Percentiles rank a stretch among this genome's conserved stretches.
phyloP scores from a whole-genome alignment of 2,113 vertebrate genomes.

The Cyanocitta stelleri region DNA sequence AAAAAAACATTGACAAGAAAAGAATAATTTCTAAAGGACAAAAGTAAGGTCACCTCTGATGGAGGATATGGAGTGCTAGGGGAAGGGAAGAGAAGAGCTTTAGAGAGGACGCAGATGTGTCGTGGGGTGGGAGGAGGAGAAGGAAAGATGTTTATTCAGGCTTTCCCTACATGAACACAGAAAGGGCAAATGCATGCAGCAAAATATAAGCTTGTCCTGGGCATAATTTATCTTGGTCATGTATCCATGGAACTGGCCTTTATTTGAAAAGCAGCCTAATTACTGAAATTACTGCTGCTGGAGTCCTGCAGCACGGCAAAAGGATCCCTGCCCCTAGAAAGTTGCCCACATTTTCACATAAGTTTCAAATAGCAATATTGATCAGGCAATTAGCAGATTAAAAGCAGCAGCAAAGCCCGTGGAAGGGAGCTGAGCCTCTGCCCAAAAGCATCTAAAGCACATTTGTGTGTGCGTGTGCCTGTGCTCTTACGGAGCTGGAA shows the following conservation, averaged over 20 bases:
- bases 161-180: neutral
- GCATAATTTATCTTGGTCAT: constrained; percentile 65
- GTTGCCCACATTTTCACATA: neutral
- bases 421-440: neutral
- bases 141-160: constrained; percentile 30
- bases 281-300: constrained; percentile 40
- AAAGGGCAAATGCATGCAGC: constrained; percentile 48
- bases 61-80: neutral
- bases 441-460: neutral
- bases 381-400: constrained; percentile 35
- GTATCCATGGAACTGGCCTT: constrained; percentile 66
- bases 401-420: neutral
- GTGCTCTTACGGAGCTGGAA: neutral
- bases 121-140: neutral
- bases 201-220: neutral
- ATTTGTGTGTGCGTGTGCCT: neutral
- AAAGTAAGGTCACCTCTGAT: neutral
- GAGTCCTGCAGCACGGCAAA: constrained; percentile 20
- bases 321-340: neutral
- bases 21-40: neutral
- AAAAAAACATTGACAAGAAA: neutral
- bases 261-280: constrained; percentile 67
- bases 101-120: neutral
- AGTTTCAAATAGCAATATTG: constrained; percentile 28
- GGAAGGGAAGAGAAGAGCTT: neutral